Evolutionary conservation across 2,113 vertebrate species (phyloP), one percentile per base, ranked within the genome.

Genomic region (Motacilla alba): DNA sequence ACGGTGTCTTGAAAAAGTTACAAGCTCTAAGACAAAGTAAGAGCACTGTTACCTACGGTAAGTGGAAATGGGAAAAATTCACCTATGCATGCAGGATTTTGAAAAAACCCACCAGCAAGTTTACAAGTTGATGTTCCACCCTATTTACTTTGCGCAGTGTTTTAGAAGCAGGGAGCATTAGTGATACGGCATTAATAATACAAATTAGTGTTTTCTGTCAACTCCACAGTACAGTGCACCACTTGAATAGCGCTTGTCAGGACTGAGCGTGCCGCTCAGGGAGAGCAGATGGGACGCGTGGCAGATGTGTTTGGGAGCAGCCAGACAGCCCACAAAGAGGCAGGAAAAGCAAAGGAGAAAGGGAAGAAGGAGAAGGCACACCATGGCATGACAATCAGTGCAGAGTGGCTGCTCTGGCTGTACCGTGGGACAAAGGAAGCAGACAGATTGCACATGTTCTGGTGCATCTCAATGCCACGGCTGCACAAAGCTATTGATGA

Each of bases 401-500:
- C 77, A 11, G 66, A 83, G 64, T 17, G 26, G 91, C 80, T 2
- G 13, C 55, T 63, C 46, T 4, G 81, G 67, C 62, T 47, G 15
- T 3, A 22, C 11, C 0, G 1, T 3, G 47, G 82, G 82, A 97
- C 90, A 95, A 95, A 97, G 91, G 20, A 62, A 74, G 85, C 87
- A 86, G 89, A 90, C 89, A 77, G 84, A 77, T 4, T 77, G 90
- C 94, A 83, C 70, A 17, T 23, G 91, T 87, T n/a, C 84, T 70
- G 84, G 16, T 37, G 78, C 30, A 62, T 52, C 86, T 77, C 73
- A 63, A n/a, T 16, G 72, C 63, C 78, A 7, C 0, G 20, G 9
- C 46, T 10, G 28, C 90, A 94, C 94, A 88, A 95, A 90, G 91
- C 84, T 27, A 44, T 21, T 88, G 94, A 88, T 83, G 83, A 93